phyloP scores from a whole-genome alignment of 1,140 invertebrate species.

The Brachionus asplanchnoidis region DNA sequence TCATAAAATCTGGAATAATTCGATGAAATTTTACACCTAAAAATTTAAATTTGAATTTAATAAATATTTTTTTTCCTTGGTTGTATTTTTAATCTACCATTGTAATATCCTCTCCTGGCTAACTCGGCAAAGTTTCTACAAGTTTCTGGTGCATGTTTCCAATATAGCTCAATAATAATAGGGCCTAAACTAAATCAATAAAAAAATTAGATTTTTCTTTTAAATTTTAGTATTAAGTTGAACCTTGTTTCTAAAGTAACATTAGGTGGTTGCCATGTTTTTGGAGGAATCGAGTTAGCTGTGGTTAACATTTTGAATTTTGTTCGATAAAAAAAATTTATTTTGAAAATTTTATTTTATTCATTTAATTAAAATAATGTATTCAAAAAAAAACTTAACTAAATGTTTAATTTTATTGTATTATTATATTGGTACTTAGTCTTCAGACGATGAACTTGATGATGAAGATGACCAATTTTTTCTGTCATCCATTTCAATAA shows the following conservation, averaged over 20 bases:
- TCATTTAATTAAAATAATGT: no score
- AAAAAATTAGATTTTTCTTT: background rate
- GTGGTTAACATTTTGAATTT: slow-evolving; percentile 13
- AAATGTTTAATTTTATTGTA: background rate
- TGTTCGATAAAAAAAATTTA: background rate
- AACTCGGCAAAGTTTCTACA: slow-evolving; percentile 95
- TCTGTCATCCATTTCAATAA: slow-evolving; percentile 37
- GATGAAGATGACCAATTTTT: slow-evolving; percentile 38
- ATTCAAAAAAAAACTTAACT: slow-evolving; percentile 4
- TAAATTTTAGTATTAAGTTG: background rate
- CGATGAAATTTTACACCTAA: slow-evolving; percentile 74
- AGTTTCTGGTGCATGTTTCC: slow-evolving; percentile 91
- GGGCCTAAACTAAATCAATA: slow-evolving; percentile 75
- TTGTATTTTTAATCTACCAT: slow-evolving; percentile 64
- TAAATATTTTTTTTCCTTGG: background rate
- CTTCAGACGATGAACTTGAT: slow-evolving; percentile 38
- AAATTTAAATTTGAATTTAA: background rate
- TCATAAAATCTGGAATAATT: slow-evolving; percentile 94
- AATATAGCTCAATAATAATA: slow-evolving; percentile 85
- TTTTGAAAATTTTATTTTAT: background rate
- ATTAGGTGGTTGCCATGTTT: slow-evolving; percentile 50
- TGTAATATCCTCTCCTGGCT: slow-evolving; percentile 83
- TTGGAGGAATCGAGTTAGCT: slow-evolving; percentile 46
- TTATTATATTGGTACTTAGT: background rate
- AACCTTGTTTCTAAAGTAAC: slow-evolving; percentile 49